Base-by-base conservation (phyloP, 53 echinoderm and acorn worm species). In the Stichopus horrens region DNA sequence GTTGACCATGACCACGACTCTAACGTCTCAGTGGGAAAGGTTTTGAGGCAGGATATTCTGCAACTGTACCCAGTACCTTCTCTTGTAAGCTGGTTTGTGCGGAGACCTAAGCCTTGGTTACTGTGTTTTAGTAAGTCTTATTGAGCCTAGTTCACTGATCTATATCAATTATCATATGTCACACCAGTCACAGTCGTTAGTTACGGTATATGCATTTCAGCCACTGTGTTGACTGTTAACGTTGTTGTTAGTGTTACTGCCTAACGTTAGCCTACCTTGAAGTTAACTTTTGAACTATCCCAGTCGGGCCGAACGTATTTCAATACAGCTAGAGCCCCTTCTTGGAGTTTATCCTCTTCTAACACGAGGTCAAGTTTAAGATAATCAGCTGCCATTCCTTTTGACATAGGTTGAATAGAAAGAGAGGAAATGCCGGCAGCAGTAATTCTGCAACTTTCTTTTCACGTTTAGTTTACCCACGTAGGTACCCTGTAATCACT, bases 211-310 rank as follows among this genome's bases (percentile, higher is more conserved):
- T n/a, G 13, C 1, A 13, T 14, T n/a, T 14, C n/a, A 13, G n/a
- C 3, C 1, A n/a, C 13, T 67, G 68, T 3, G 68, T 13, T 14
- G 68, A 14, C 13, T 67, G n/a, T 13, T 67, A 3, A 67, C 68
- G 68, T 67, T 14, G n/a, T n/a, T 67, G 7, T 5, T 8, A n/a
- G 4, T 73, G 9, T 6, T 14, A 73, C n/a, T 6, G n/a, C 37
- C 37, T 37, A 37, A 37, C 37, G 37, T 37, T 37, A 37, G 37
- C 37, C 37, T 78, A 78, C 78, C 78, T 78, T 78, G 52, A 55
- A 78, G n/a, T 78, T 78, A 16, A 78, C 54, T n/a, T 78, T 78
- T 52, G 78, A 7, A 18, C 37, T 78, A 23, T 78, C 78, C 78
- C 78, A 78, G 53, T 78, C 78, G 16, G 78, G 78, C 9, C 78